Base-by-base conservation (phyloP, 2,888 invertebrate genomes). In the Tetropium fuscum region DNA sequence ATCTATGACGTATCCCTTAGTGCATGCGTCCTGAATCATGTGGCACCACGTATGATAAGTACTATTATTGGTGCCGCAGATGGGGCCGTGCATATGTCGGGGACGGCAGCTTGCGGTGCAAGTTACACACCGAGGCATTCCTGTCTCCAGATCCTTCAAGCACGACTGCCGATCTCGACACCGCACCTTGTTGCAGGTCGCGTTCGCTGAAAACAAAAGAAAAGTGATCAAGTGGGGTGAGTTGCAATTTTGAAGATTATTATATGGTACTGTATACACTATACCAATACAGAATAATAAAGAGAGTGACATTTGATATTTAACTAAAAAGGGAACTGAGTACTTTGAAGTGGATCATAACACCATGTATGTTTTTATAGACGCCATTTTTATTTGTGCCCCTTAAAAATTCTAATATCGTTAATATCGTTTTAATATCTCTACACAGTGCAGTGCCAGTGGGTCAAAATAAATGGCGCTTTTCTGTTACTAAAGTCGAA, bases 1-100 rank as follows among this genome's bases (percentile, higher is more conserved):
- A 75, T 90, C 90, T 66, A 92, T 87, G 71, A 88, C 88, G 73
- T 87, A 87, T 40, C 91, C 90, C 30, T 88, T 88, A 67, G 85
- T 84, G 77, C 93, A 93, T n/a, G 91, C 87, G 74, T 90, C 90
- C 78, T 88, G 86, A 75, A 89, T 87, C 87, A 93, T 89, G 79
- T 91, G 90, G 80, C 92, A 92, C 90, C 91, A 92, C 57, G 89
- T 90, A 64, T 84, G 84, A 78, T 93, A 92, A 16, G 91, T 91
- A 71, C 85, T 85, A 78, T 90, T 90, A 80, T 93, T 91, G 69
- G 87, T 85, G 59, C 90, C 92, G 78, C 92, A 92, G 56, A 92
- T 83, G 67, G 85, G 83, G 3, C 78, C 79, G 71, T 82, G 81
- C 72, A 83, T 81, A 63, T 84, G 83, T 68, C 83, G 80, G 41